Evolutionary conservation across 2,797 vertebrate genomes (phyloP).

Genomic region (Setipinna tenuifilis): DNA sequence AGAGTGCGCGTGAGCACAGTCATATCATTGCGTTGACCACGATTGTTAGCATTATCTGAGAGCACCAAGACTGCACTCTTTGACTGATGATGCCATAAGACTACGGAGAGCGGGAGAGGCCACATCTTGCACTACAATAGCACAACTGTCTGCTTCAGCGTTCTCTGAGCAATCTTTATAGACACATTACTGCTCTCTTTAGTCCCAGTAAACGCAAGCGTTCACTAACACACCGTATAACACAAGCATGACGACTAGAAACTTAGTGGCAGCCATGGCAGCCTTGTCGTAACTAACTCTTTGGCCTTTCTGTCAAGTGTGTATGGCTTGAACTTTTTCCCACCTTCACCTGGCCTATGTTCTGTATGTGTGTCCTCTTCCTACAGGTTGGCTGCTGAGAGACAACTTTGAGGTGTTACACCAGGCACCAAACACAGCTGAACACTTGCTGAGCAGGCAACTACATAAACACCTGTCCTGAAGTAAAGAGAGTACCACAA

Average conservation of each 20-base stretch:
- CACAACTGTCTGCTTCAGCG: not conserved
- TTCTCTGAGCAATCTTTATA: not conserved
- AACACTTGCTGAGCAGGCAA: not conserved
- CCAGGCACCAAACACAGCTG: not conserved
- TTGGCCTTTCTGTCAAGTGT: not conserved
- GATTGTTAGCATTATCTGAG: too few species aligned
- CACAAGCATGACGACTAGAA: not conserved
- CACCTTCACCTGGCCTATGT: too few species aligned
- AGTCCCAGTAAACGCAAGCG: not conserved
- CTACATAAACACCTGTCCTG: not conserved
- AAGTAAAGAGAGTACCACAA: not conserved
- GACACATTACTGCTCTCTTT: not conserved
- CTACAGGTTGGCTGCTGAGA: not conserved
- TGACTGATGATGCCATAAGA: not conserved
- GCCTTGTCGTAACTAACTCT: not conserved
- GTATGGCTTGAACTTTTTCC: not conserved
- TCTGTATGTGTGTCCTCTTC: too few species aligned
- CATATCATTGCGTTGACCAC: too few species aligned
- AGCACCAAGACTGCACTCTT: not conserved
- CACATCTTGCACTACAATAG: not conserved
- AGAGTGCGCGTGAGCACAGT: too few species aligned
- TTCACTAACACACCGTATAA: not conserved
- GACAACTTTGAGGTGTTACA: too few species aligned
- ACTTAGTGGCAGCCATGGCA: not conserved
- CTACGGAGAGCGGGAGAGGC: not conserved